Evolutionary conservation across 1,140 invertebrate genomes (phyloP).

Genomic region (Drosophila willistoni): DNA sequence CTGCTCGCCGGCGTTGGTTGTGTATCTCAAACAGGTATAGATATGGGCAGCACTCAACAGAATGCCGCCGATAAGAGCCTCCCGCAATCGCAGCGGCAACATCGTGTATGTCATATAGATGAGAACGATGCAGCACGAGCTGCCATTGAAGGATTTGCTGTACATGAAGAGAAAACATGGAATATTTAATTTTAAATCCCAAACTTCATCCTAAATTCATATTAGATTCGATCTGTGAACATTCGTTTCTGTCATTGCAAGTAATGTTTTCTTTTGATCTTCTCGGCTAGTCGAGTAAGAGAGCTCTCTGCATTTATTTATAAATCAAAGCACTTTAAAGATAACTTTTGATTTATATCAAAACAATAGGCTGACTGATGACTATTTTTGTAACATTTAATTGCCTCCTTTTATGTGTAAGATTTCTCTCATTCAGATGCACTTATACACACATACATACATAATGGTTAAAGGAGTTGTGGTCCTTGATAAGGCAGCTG

Average conservation of each 20-base stretch:
- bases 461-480: neutral
- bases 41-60: conserved; percentile 88
- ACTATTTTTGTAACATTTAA: too few relatives aligned
- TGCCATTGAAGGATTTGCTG: conserved; percentile 82
- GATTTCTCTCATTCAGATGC: neutral
- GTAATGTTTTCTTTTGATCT: too few relatives aligned
- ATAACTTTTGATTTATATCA: neutral
- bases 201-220: too few relatives aligned
- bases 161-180: conserved; percentile 13
- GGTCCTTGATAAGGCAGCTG: neutral
- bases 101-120: conserved; percentile 95
- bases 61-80: conserved; percentile 90
- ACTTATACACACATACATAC: neutral
- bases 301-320: too few relatives aligned
- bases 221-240: too few relatives aligned
- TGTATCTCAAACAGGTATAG: conserved; percentile 76
- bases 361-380: too few relatives aligned
- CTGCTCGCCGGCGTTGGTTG: conserved; percentile 3
- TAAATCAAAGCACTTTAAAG: conserved; percentile 2
- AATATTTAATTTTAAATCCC: conserved; percentile 34
- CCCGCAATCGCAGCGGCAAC: conserved; percentile 91
- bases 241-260: too few relatives aligned
- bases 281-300: too few relatives aligned
- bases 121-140: conserved; percentile 86
- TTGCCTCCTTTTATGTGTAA: too few relatives aligned